Percentiles rank a stretch among this genome's conserved stretches.
Conservation (phyloP, 2,113 vertebrate species). For the Cololabis saira region DNA sequence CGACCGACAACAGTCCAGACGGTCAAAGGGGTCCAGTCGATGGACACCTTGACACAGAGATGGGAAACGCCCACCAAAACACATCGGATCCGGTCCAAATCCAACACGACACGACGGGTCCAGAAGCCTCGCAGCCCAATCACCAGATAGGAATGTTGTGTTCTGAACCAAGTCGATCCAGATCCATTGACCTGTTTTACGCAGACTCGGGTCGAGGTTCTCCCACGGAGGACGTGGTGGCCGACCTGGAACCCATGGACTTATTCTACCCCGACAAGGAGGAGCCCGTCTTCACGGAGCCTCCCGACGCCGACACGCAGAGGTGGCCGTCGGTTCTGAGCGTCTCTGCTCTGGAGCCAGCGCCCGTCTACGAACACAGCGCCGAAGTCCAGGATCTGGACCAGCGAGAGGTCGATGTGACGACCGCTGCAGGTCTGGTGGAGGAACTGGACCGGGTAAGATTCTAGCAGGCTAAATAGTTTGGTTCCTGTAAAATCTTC, state of each 20-base stretch:
- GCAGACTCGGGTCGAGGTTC: conserved; percentile 23
- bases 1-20: background rate
- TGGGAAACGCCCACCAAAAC: background rate
- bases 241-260: conserved; percentile 69
- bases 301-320: conserved; percentile 48
- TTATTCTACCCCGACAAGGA: conserved; percentile 76
- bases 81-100: background rate
- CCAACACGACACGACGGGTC: conserved; percentile 2
- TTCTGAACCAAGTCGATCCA: conserved; percentile 7
- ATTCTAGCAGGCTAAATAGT: too few species aligned
- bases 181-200: conserved; percentile 22
- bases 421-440: background rate
- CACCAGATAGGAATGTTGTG: background rate
- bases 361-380: conserved; percentile 54
- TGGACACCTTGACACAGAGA: background rate
- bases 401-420: conserved; percentile 20
- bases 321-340: conserved; percentile 69
- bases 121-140: background rate
- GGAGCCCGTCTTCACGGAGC: conserved; percentile 48
- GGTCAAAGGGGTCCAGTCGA: background rate
- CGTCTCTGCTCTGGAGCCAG: conserved; percentile 78
- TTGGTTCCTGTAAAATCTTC: too few species aligned
- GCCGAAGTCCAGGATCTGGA: conserved; percentile 15
- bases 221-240: conserved; percentile 27
- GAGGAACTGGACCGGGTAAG: conserved; percentile 6